These are phyloP conservation scores for Corvus moneduloides DNA, from an alignment of 2,113 vertebrate genomes.

Conservation along the genomic window DNA sequence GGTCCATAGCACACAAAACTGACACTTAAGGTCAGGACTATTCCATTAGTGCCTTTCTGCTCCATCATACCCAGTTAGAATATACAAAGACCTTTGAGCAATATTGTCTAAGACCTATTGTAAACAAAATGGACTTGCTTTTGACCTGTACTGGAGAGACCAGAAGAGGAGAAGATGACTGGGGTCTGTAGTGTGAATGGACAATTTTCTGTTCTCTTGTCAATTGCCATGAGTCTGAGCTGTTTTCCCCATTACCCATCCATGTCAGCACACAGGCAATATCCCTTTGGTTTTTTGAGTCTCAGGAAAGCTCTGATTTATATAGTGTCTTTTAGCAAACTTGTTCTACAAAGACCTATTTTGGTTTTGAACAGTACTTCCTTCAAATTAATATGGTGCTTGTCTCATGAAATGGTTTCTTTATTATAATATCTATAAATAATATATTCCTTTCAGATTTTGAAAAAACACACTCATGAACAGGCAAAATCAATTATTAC, in stretches of 20 bases:
- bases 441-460: background rate
- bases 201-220: background rate
- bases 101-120: background rate
- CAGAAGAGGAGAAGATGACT: rapidly evolving
- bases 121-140: background rate
- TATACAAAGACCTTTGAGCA: background rate
- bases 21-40: background rate
- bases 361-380: background rate
- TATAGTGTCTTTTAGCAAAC: background rate
- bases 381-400: background rate
- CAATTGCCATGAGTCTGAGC: background rate
- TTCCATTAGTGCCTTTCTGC: background rate
- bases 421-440: background rate
- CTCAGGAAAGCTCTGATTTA: background rate
- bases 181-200: background rate
- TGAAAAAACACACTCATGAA: background rate
- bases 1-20: background rate
- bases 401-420: background rate
- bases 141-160: background rate
- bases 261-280: background rate
- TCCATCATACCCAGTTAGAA: background rate
- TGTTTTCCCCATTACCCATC: background rate
- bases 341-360: background rate
- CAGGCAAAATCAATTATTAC: background rate
- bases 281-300: background rate